Evolutionary conservation across 1,140 invertebrate species (phyloP), one percentile per base, ranked within the genome.

Genomic region (Odontomachus brunneus): DNA sequence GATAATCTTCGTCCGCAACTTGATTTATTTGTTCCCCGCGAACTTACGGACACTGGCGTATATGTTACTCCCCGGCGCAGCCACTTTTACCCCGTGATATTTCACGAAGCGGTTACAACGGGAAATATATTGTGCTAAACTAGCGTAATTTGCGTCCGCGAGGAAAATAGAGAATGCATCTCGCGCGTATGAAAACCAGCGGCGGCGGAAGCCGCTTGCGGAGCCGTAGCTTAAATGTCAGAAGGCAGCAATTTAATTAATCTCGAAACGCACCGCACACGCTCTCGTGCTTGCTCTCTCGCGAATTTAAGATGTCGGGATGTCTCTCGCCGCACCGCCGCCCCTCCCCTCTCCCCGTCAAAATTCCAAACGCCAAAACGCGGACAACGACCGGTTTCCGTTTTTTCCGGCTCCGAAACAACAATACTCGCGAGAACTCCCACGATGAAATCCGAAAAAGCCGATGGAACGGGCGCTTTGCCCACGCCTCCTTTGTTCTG

Each of bases 101-200:
- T 80, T 80, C 53, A 80, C 51, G 38, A 71, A 80, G 75, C 51
- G 57, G 75, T 69, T 78, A 80, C 75, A 80, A 26, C 33, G 63
- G 65, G 26, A 80, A 80, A 80, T 80, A 67, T 55, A 71, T 44
- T 48, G n/a, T 19, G 53, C 22, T 26, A 80, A 57, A 80, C 65
- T 59, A 29, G n/a, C 49, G 53, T 44, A 78, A 78, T 80, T 80
- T 80, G 65, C 22, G 49, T 38, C 38, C 4, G 9, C 49, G 22
- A 44, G 51, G 38, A 71, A 59, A 71, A 71, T 80, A 22, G 51
- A 69, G 51, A 69, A 15, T 65, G n/a, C 26, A 69, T 57, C 15
- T 33, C 26, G 29, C 11, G 33, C 38, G 4, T 38, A 53, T 55
- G 63, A 78, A 57, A 80, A 69, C 69, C 63, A 57, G 22, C 26